These are phyloP conservation scores for Pangasius djambal DNA, from an alignment of 2,797 vertebrate species.

Conservation along the genomic window DNA sequence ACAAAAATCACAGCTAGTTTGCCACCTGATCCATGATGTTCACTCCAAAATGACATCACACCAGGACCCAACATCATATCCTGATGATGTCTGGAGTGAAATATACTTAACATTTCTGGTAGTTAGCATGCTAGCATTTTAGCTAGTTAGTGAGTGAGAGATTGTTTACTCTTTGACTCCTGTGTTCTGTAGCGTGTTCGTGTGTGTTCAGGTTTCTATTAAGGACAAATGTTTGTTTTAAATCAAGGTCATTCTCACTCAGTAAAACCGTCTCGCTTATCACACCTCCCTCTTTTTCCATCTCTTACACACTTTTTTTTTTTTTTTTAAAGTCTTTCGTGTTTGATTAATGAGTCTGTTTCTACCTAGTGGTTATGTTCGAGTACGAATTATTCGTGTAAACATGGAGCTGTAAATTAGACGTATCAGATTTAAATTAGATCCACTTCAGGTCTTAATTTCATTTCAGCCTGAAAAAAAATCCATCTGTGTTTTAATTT, in stretches of 20 bases:
- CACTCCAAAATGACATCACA: not conserved
- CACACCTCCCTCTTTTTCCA: not conserved
- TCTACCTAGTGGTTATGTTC: not conserved
- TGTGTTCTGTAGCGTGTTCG: not conserved
- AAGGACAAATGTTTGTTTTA: not conserved
- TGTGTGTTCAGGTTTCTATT: not conserved
- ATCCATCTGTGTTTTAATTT: not conserved
- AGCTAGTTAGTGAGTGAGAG: not conserved
- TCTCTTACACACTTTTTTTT: not conserved
- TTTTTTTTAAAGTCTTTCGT: too few species aligned
- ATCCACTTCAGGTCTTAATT: not conserved
- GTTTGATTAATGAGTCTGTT: not conserved
- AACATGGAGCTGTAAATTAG: not conserved
- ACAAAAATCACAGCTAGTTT: not conserved
- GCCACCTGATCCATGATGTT: not conserved
- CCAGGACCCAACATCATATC: not conserved
- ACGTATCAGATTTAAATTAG: too few species aligned
- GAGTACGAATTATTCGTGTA: not conserved
- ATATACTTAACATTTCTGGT: too few species aligned
- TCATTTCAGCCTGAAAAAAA: not conserved
- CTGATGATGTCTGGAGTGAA: not conserved
- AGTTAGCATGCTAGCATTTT: not conserved
- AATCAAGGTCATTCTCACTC: conserved; percentile 4
- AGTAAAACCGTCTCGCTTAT: not conserved
- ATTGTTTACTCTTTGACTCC: not conserved